These are phyloP conservation scores for Colaptes auratus DNA, from an alignment of 2,113 vertebrate species.

Conservation along the genomic window DNA sequence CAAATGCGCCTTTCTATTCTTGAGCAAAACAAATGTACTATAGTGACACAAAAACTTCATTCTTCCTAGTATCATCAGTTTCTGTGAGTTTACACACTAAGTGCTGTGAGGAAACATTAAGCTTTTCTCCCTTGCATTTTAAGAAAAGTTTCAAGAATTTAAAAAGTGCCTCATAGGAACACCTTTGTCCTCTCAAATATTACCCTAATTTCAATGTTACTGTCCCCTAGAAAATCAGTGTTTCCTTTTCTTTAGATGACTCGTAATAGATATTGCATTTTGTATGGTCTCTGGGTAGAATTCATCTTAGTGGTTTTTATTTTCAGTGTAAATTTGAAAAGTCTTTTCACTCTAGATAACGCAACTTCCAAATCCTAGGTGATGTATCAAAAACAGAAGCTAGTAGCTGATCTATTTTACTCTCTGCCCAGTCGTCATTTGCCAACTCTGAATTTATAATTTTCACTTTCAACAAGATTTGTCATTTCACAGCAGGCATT, in stretches of 20 bases:
- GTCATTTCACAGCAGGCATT: neutral
- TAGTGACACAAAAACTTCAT: neutral
- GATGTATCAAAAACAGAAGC: neutral
- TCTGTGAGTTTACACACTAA: neutral
- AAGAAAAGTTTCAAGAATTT: neutral
- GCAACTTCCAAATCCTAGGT: neutral
- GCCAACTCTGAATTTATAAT: neutral
- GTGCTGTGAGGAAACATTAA: neutral
- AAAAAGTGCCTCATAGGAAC: neutral
- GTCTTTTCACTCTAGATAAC: neutral
- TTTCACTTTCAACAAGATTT: slow-evolving; percentile 2
- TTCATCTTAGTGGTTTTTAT: neutral
- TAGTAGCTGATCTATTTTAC: neutral
- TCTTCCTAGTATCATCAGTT: neutral
- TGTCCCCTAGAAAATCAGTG: neutral
- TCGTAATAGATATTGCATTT: neutral
- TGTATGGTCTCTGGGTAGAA: neutral
- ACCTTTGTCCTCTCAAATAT: neutral
- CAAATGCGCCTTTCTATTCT: neutral
- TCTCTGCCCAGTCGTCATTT: neutral
- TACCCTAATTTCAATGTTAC: neutral
- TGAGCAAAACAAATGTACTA: neutral
- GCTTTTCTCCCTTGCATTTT: neutral
- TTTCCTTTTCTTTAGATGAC: neutral
- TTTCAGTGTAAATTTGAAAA: neutral